phyloP scores from a whole-genome alignment of 92 coral and sea anemone species.

The Ricordea florida region DNA sequence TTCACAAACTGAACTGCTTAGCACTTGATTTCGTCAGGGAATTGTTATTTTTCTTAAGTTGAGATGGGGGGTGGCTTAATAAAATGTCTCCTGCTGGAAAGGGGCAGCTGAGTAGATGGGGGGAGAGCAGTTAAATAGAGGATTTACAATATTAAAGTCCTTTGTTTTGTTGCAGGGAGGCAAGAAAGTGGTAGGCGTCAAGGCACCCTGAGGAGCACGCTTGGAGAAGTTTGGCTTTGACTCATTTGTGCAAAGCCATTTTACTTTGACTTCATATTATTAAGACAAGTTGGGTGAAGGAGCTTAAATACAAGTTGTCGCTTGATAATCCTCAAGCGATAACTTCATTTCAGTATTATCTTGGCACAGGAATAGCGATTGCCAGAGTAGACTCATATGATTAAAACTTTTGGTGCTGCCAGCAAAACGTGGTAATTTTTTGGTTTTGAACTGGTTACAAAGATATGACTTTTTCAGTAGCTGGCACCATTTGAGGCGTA shows the following conservation, averaged over 20 bases:
- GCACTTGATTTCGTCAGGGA: too few relatives aligned
- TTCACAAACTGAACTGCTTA: too few relatives aligned
- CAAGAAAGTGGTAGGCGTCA: slow-evolving; percentile 95
- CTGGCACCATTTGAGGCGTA: too few relatives aligned
- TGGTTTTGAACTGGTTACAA: too few relatives aligned
- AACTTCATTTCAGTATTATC: slow-evolving; percentile 1
- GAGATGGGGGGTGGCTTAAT: too few relatives aligned
- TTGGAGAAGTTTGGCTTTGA: not conserved
- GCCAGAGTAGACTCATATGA: not conserved
- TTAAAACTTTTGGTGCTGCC: not conserved
- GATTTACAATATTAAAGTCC: not conserved
- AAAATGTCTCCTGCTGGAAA: too few relatives aligned
- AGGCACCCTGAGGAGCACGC: slow-evolving; percentile 72
- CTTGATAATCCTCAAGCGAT: not conserved
- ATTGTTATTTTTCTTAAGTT: too few relatives aligned
- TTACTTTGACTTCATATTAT: slow-evolving; percentile 18
- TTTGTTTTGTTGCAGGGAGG: slow-evolving; percentile 69
- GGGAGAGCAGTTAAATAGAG: not conserved
- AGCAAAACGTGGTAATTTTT: not conserved
- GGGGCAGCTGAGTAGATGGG: not conserved
- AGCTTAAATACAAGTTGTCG: not conserved
- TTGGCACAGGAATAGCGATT: not conserved
- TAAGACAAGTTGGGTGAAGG: slow-evolving; percentile 32
- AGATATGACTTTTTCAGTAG: too few relatives aligned
- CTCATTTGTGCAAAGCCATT: not conserved